phyloP scores from a whole-genome alignment of 1,140 invertebrate genomes.

The Sminthurides bifidus region DNA sequence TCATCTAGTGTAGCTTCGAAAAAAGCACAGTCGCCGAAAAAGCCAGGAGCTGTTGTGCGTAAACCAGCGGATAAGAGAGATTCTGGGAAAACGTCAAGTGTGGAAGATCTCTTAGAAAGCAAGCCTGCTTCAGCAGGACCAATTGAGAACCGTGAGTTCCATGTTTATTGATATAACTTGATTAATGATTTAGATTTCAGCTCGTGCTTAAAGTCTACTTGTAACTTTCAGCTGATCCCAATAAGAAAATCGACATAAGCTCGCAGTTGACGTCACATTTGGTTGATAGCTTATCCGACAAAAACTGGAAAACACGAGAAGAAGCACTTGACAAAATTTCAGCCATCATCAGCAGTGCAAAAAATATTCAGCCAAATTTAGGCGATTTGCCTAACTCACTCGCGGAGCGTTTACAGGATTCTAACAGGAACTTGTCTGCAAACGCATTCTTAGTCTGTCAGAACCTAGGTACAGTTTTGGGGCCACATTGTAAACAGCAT shows the following conservation, averaged over 20 bases:
- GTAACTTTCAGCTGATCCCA: conserved; percentile 3
- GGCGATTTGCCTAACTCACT: conserved; percentile 71
- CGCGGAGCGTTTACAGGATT: conserved; percentile 62
- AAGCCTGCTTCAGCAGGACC: background rate
- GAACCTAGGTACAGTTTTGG: conserved; percentile 63
- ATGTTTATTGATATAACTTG: background rate
- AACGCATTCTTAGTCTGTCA: conserved; percentile 69
- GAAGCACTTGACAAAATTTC: conserved; percentile 66
- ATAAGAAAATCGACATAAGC: conserved; percentile 57
- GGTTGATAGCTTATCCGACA: conserved; percentile 71
- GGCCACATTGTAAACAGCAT: conserved; percentile 64
- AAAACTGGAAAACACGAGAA: conserved; percentile 78
- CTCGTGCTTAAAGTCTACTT: background rate
- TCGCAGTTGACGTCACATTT: conserved; percentile 69
- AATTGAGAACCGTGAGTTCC: background rate
- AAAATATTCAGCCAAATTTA: conserved; percentile 67
- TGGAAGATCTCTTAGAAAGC: background rate
- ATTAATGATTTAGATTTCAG: background rate
- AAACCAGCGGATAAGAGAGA: conserved; percentile 22
- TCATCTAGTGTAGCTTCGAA: conserved; percentile 4
- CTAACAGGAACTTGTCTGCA: conserved; percentile 81
- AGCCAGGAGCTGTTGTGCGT: conserved; percentile 23
- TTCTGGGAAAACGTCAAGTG: conserved; percentile 12
- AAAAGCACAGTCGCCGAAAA: conserved; percentile 17
- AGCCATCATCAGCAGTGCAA: conserved; percentile 59